Percentiles rank a stretch among this genome's conserved stretches.
Conservation (phyloP, 2,113 vertebrate genomes). For the Triplophysa rosa region DNA sequence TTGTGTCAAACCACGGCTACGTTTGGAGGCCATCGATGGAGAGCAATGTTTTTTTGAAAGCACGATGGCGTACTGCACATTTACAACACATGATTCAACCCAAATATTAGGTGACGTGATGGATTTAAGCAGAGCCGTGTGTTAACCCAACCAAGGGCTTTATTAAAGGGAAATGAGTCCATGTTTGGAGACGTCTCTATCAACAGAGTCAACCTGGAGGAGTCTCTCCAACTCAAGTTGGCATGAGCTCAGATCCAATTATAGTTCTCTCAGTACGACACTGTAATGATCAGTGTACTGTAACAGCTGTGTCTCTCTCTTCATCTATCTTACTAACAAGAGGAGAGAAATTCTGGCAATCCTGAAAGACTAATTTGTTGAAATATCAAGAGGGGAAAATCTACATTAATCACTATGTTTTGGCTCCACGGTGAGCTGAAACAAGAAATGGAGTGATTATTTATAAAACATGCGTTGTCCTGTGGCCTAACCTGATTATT, state of each 20-base stretch:
- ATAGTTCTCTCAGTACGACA: conserved; percentile 34
- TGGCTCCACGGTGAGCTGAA: conserved; percentile 10
- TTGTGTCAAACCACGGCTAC: too few relatives aligned
- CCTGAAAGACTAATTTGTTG: conserved; percentile 24
- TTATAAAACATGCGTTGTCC: conserved; percentile 1
- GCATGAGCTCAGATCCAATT: conserved; percentile 47
- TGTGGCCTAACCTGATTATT: conserved; percentile 7
- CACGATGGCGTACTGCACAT: neutral
- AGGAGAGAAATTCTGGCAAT: conserved; percentile 19
- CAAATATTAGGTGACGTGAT: conserved; percentile 56
- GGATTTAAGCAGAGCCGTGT: conserved; percentile 50
- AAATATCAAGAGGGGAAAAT: conserved; percentile 30
- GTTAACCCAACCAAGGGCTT: conserved; percentile 61
- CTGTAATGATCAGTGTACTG: conserved; percentile 1
- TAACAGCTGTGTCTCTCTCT: conserved; percentile 8
- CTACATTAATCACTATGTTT: conserved; percentile 25
- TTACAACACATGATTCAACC: conserved; percentile 3
- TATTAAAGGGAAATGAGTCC: conserved; percentile 69
- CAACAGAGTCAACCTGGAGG: conserved; percentile 56
- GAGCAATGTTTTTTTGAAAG: conserved; percentile 9
- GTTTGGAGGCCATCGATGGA: neutral
- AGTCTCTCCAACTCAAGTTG: conserved; percentile 65
- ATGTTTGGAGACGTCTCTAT: conserved; percentile 71
- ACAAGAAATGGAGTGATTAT: conserved; percentile 7
- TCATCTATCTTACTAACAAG: conserved; percentile 19